Evolutionary conservation across 2,113 vertebrate species (phyloP).

Genomic region (Syngnathus floridae): DNA sequence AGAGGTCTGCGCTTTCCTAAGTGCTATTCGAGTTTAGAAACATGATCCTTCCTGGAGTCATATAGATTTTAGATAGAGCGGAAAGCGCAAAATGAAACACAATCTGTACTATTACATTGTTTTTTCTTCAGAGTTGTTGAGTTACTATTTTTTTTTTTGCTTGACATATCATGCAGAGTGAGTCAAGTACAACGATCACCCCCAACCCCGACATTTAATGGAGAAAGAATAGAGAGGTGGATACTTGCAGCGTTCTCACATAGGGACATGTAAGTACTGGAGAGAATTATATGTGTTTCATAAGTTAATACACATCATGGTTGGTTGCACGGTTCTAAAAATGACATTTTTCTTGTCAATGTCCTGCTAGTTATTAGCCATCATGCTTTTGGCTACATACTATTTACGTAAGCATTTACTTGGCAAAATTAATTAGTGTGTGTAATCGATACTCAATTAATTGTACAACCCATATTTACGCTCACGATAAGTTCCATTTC

Average conservation of each 20-base stretch:
- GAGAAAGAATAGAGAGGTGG: neutral
- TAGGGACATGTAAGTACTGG: too few relatives aligned
- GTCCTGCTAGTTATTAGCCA: neutral
- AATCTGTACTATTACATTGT: neutral
- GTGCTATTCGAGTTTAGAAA: conserved; percentile 5
- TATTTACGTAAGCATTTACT: neutral
- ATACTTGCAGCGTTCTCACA: too few relatives aligned
- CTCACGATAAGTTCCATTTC: neutral
- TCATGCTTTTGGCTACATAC: neutral
- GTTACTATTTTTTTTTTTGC: neutral
- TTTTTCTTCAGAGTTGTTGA: neutral
- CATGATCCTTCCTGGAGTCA: conserved; percentile 6
- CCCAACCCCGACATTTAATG: neutral
- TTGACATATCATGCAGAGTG: neutral
- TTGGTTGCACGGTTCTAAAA: neutral
- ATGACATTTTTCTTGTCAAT: neutral
- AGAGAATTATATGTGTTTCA: too few relatives aligned
- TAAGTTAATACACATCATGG: neutral
- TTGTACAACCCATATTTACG: neutral
- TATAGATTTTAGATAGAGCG: conserved; percentile 21
- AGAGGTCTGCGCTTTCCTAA: neutral
- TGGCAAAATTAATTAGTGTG: neutral
- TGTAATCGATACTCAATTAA: neutral
- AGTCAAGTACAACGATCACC: neutral
- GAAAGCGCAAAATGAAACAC: conserved; percentile 3